Base-by-base conservation (phyloP, 30 jellyfish, hydroid and myxozoan species). In the Pelagia noctiluca region DNA sequence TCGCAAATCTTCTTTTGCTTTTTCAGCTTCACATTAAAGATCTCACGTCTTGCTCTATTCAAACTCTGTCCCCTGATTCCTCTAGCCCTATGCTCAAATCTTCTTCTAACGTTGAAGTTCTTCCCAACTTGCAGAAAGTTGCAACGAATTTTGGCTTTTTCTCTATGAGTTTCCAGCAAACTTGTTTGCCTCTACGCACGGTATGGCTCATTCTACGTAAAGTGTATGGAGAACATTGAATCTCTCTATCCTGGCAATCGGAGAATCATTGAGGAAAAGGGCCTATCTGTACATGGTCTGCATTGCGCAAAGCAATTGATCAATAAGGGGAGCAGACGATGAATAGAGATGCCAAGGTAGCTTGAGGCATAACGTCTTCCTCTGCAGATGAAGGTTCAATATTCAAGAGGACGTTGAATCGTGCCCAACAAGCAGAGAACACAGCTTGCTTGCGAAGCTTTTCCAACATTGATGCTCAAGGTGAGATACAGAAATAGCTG, bases 121-220 rank as follows among this genome's bases (percentile, higher is more conserved):
- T n/a, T n/a, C n/a, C n/a, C n/a, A n/a, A n/a, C n/a, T n/a, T n/a
- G n/a, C n/a, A n/a, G n/a, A n/a, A n/a, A n/a, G n/a, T n/a, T n/a
- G n/a, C n/a, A n/a, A n/a, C n/a, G n/a, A n/a, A n/a, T n/a, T n/a
- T n/a, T n/a, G n/a, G n/a, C n/a, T n/a, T n/a, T n/a, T n/a, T n/a
- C n/a, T n/a, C n/a, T n/a, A n/a, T n/a, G n/a, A n/a, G n/a, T n/a
- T n/a, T n/a, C n/a, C n/a, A n/a, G n/a, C n/a, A n/a, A n/a, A n/a
- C n/a, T n/a, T n/a, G n/a, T n/a, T n/a, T n/a, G 72, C n/a, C n/a
- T n/a, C 57, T 42, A 42, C 57, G 57, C 57, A 42, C 16, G 57
- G 16, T 42, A 42, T 42, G 57, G 57, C 57, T 42, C 57, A 16
- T 42, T 42, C 16, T 42, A 42, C 57, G 16, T 42, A 5, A 42